Evolutionary conservation across 2,888 invertebrate genomes (phyloP).

Genomic region (Drosophila nigricruria): DNA sequence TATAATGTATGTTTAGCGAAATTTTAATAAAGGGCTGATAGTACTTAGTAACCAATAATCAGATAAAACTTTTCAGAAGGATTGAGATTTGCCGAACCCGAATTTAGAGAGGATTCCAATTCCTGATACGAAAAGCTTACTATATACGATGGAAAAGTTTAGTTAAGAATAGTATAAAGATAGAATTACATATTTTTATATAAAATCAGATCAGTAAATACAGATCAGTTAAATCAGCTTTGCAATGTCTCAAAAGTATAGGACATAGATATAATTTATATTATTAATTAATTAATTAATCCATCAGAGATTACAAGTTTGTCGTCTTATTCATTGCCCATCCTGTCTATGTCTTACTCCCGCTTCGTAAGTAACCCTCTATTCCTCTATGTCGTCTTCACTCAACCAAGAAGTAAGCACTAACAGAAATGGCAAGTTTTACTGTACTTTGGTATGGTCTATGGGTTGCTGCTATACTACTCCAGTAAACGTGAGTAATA

Average conservation of each 20-base stretch:
- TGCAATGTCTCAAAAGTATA: neutral
- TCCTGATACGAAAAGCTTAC: neutral
- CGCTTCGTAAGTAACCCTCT: neutral
- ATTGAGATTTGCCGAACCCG: neutral
- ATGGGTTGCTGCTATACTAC: conserved; percentile 14
- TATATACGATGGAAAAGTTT: neutral
- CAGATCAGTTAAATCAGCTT: neutral
- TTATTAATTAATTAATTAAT: neutral
- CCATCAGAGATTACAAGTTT: neutral
- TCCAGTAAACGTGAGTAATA: conserved; percentile 40
- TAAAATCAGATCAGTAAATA: too few relatives aligned
- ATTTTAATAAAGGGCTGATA: neutral
- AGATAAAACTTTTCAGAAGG: neutral
- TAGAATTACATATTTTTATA: neutral
- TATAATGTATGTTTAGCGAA: neutral
- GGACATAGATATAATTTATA: neutral
- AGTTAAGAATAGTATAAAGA: neutral
- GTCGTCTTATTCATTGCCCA: neutral
- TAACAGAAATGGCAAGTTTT: conserved; percentile 47
- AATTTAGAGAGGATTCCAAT: neutral
- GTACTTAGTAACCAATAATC: neutral
- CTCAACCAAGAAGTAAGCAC: neutral
- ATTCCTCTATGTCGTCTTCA: neutral
- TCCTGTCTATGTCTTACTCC: neutral
- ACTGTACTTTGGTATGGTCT: conserved; percentile 63